phyloP scores from a whole-genome alignment of 2,797 vertebrate species.

The Coilia nasus region DNA sequence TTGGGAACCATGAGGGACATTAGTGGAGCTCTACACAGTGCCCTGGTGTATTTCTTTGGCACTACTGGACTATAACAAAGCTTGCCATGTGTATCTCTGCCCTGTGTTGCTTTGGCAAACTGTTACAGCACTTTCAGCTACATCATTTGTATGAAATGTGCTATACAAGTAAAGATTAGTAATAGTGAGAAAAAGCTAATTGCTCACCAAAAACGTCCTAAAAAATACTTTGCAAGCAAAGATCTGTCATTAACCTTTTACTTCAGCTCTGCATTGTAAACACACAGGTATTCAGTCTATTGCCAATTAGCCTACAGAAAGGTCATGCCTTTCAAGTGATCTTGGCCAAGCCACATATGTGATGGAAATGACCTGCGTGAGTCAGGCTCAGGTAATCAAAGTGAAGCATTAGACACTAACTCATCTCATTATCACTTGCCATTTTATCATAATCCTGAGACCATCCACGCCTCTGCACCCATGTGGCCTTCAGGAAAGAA shows the following conservation, averaged over 20 bases:
- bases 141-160: too few relatives aligned
- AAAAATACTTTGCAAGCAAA: background rate
- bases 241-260: background rate
- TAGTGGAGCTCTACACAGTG: too few relatives aligned
- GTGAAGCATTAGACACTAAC: background rate
- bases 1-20: too few relatives aligned
- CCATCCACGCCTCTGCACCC: background rate
- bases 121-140: too few relatives aligned
- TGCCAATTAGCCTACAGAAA: background rate
- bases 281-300: background rate
- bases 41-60: too few relatives aligned
- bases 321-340: background rate
- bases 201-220: background rate
- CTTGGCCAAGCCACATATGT: background rate
- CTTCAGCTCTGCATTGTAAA: background rate
- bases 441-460: background rate
- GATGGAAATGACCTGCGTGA: background rate
- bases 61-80: too few relatives aligned
- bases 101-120: too few relatives aligned
- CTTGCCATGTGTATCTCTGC: too few relatives aligned
- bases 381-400: background rate
- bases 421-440: slow-evolving; percentile 12
- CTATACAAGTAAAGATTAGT: too few relatives aligned
- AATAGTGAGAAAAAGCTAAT: too few relatives aligned
- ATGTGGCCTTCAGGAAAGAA: background rate